Evolutionary conservation across 2,113 vertebrate species (phyloP), one percentile per base, ranked within the genome.

Genomic region (Pollimyrus isidori): DNA sequence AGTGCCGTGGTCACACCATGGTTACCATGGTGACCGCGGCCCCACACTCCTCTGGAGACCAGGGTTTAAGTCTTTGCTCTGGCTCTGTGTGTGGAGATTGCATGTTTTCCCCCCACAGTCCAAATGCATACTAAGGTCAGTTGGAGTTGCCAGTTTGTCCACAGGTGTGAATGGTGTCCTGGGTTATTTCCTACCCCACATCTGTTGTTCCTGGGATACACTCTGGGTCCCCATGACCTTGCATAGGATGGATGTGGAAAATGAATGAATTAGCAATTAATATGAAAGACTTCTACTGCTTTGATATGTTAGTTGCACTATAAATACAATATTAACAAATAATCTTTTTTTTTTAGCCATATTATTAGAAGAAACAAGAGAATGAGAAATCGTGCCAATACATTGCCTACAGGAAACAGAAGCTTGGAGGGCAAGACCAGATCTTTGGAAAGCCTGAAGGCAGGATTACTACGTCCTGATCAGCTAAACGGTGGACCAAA

Each of bases 321-420:
- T 26, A 26, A 3, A 15, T 65, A 30, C 23, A 30, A 30, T 87
- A 39, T 62, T 3, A 26, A 19, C 7, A 30, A 23, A 15, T 46
- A n/a, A 30, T 39, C 56, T 76, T 69, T 87, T 80, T 80, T 83
- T 49, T 76, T 90, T 93, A 97, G 98, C 89, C 93, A 94, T 91
- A 95, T 97, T 91, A 92, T 95, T 50, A 97, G 95, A 92, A 95
- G 87, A 80, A 95, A 96, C 92, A 90, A 92, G 93, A 93, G 94
- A 92, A 92, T 95, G 90, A 93, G 92, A 56, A 91, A 93, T 91
- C 92, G 93, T 90, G 95, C 95, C 1, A 92, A 89, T 83, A 91
- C 91, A 0, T 84, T 93, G 58, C 92, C 92, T 50, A 93, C 93
- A 65, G 93, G 92, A 88, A 91, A 89, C 87, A 90, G 89, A 52